These are phyloP conservation scores for Hemithea aestivaria DNA, from an alignment of 2,888 invertebrate species.

Conservation along the genomic window DNA sequence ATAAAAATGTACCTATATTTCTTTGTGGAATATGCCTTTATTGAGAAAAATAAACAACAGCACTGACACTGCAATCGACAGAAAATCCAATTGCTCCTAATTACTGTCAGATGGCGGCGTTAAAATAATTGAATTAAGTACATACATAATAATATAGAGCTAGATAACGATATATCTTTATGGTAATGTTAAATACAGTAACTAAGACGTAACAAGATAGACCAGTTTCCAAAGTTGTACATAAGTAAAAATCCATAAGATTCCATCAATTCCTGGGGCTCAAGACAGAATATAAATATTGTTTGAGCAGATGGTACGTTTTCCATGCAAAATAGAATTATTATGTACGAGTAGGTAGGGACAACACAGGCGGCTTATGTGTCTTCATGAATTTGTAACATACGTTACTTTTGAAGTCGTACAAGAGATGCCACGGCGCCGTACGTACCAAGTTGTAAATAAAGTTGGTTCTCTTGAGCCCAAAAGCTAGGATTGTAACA, in stretches of 20 bases:
- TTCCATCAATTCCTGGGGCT: slow-evolving; percentile 16
- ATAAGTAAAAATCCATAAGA: slow-evolving; percentile 4
- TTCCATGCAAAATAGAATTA: slow-evolving; percentile 29
- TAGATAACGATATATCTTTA: no score
- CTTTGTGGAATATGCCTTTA: no score
- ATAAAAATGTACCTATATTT: no score
- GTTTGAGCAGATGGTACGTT: slow-evolving; percentile 18
- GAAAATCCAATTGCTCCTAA: no score
- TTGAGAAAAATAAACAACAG: no score
- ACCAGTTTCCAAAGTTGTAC: no score
- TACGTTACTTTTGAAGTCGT: slow-evolving; percentile 43
- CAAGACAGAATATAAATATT: slow-evolving; percentile 21
- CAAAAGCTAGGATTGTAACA: slow-evolving; percentile 51
- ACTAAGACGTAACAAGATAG: no score
- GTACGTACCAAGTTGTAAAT: slow-evolving; percentile 45
- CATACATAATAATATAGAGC: no score
- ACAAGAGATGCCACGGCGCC: slow-evolving; percentile 10
- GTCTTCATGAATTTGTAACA: slow-evolving; percentile 51
- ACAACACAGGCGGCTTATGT: slow-evolving; percentile 32
- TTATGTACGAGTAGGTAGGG: slow-evolving; percentile 26
- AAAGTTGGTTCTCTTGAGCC: slow-evolving; percentile 49
- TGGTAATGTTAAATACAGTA: no score
- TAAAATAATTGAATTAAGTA: no score
- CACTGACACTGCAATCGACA: no score
- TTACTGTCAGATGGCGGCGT: no score